phyloP scores from a whole-genome alignment of 2,888 invertebrate species.

The Antheraea yamamai region DNA sequence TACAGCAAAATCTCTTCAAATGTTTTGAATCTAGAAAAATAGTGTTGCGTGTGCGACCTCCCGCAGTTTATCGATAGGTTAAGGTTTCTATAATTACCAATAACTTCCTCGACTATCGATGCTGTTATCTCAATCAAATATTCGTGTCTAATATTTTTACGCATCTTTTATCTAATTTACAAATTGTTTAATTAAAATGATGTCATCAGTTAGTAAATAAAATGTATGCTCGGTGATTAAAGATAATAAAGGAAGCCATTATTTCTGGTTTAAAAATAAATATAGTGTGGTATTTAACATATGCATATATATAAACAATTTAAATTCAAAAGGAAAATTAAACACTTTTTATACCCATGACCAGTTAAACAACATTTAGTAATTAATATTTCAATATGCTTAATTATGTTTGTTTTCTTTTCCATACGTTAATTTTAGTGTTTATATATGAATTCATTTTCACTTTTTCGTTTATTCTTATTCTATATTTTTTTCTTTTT shows the following conservation, averaged over 20 bases:
- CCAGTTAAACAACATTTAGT: too few relatives aligned
- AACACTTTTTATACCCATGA: too few relatives aligned
- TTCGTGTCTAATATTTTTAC: conserved; percentile 4
- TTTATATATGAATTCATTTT: too few relatives aligned
- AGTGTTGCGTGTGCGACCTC: conserved; percentile 12
- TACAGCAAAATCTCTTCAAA: neutral
- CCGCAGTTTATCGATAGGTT: conserved; percentile 10
- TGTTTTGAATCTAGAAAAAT: neutral
- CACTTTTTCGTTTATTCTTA: too few relatives aligned
- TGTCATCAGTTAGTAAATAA: neutral
- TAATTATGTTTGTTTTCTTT: too few relatives aligned
- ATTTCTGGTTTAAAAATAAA: too few relatives aligned
- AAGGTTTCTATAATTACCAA: conserved; percentile 5
- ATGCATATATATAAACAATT: too few relatives aligned
- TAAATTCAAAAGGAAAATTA: too few relatives aligned
- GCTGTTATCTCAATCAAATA: neutral
- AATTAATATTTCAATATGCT: too few relatives aligned
- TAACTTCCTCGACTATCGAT: neutral
- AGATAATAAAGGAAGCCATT: neutral
- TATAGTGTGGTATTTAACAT: too few relatives aligned
- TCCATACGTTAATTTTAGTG: too few relatives aligned
- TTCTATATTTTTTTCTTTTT: too few relatives aligned
- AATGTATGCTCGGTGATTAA: neutral
- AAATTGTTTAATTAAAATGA: neutral
- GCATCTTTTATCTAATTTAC: neutral